phyloP scores from a whole-genome alignment of 2,888 invertebrate genomes.

The Branchellion lobata region DNA sequence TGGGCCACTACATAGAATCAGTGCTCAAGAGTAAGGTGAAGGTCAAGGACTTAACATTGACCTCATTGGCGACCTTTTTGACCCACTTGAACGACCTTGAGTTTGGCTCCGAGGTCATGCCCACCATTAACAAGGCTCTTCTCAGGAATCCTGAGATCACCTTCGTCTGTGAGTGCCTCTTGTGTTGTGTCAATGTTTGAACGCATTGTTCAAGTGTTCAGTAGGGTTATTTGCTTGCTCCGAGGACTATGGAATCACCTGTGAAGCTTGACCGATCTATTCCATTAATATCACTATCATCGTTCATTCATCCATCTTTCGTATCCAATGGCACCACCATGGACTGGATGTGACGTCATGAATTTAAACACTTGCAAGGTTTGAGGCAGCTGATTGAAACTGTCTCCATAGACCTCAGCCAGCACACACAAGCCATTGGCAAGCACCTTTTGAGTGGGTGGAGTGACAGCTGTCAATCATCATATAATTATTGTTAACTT shows the following conservation, averaged over 20 bases:
- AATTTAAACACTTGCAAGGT: too few species aligned
- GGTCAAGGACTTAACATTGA: constrained; percentile 54
- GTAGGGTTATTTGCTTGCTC: too few species aligned
- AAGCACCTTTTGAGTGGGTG: constrained; percentile 76
- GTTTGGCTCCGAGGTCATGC: constrained; percentile 71
- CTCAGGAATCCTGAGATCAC: constrained; percentile 89
- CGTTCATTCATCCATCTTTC: too few species aligned
- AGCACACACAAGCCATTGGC: constrained; percentile 75
- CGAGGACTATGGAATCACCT: too few species aligned
- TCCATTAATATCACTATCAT: background rate
- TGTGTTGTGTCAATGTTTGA: too few species aligned
- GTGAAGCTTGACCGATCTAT: too few species aligned
- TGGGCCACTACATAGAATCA: constrained; percentile 57
- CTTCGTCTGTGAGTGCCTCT: constrained; percentile 63
- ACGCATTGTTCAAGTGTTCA: too few species aligned
- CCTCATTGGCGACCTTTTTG: constrained; percentile 54
- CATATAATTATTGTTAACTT: constrained; percentile 76
- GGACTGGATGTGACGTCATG: too few species aligned
- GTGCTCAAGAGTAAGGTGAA: constrained; percentile 56
- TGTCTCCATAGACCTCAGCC: constrained; percentile 75
- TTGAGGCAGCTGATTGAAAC: constrained; percentile 76
- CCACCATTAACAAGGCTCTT: constrained; percentile 85
- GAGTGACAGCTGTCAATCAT: constrained; percentile 78
- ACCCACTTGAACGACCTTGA: constrained; percentile 63
- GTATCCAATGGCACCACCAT: too few species aligned